Evolutionary conservation across 1,140 invertebrate species (phyloP).

Genomic region (Reticulitermes speratus): DNA sequence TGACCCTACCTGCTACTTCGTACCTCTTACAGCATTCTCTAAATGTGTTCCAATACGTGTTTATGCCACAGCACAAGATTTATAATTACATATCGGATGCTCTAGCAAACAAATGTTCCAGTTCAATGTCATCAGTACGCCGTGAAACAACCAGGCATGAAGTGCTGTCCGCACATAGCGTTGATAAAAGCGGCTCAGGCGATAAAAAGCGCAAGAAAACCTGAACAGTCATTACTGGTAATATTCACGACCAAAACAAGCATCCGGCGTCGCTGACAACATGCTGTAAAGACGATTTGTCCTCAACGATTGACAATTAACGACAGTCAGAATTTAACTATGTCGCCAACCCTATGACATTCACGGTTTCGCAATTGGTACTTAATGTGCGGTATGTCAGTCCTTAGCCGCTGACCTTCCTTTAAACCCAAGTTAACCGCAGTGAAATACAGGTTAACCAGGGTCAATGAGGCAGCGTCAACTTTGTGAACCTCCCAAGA

Average conservation of each 20-base stretch:
- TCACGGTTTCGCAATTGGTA: slow-evolving; percentile 2
- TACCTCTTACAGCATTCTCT: no score
- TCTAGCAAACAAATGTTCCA: no score
- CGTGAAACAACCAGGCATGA: no score
- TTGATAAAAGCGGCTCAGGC: neutral
- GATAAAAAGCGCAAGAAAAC: neutral
- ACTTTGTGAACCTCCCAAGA: neutral
- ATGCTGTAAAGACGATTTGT: neutral
- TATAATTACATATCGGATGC: no score
- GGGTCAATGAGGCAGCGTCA: neutral
- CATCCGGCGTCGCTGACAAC: neutral
- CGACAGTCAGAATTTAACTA: neutral
- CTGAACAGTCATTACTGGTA: neutral
- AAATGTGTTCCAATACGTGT: no score
- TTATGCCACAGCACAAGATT: no score
- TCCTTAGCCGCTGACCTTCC: neutral
- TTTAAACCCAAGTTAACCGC: neutral
- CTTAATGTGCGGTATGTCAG: neutral
- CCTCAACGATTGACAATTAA: neutral
- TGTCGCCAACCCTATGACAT: neutral
- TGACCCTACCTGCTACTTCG: no score
- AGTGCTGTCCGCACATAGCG: neutral
- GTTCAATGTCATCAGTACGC: no score
- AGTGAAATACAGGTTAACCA: neutral
- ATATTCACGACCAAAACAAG: neutral